Evolutionary conservation across 2,113 vertebrate species (phyloP), one percentile per base, ranked within the genome.

Genomic region (Pedionomus torquatus): DNA sequence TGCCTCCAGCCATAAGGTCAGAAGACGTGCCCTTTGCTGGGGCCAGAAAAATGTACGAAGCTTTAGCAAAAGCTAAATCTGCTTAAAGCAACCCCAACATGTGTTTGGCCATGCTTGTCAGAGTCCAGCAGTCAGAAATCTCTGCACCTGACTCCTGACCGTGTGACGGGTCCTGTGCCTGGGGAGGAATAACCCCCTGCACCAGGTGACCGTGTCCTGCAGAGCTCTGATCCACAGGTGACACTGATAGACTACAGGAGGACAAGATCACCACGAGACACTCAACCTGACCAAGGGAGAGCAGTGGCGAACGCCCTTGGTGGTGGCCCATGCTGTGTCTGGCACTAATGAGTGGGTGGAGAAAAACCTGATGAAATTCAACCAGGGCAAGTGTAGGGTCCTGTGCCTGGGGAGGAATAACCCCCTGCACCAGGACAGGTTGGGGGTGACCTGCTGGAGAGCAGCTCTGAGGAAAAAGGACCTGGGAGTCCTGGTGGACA

Each of bases 11-110:
- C 37, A 30, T 14, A 48, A 92, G 94, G 94, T 78, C 93, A 96
- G 87, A 86, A 97, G 89, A 97, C 91, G 91, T 96, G 87, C 81
- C 91, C 87, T 96, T 92, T 89, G 51, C 35, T 37, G 60, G 13
- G 48, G 20, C 72, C 75, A 89, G 19, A 65, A 21, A 54, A 89
- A 68, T n/a, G 74, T 13, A 1, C 4, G 39, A 75, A 88, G 72
- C 51, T 94, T 81, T 55, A 89, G 80, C 39, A 87, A 17, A 89
- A 88, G 63, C 30, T 80, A 69, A 93, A 86, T 48, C 63, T 4
- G 2, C 72, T 83, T 44, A 44, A 65, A 95, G 71, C 58, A 80
- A 19, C 18, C 61, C 28, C n/a, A 44, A 20, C 4, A 10, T 30
- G 4, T 7, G 4, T 55, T 83, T 25, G 83, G 58, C 71, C 58